These are phyloP conservation scores for Lemur catta DNA, from an alignment of 2,797 vertebrate species.

Conservation along the genomic window DNA sequence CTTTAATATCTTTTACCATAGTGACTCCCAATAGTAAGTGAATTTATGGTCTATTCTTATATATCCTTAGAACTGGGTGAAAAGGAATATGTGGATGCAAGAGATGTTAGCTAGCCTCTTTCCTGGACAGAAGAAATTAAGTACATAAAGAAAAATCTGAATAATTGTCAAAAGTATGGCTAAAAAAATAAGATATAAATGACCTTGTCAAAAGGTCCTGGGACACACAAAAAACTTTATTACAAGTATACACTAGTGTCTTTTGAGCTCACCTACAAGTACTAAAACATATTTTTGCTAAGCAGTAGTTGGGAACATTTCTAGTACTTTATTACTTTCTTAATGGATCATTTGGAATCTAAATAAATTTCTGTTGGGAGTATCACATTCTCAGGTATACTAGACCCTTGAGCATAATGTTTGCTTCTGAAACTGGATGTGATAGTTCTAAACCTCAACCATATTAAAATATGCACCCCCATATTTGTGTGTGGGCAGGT, in stretches of 20 bases:
- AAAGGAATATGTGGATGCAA: neutral
- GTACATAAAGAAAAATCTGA: neutral
- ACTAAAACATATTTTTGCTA: slow-evolving; percentile 37
- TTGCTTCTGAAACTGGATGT: slow-evolving; percentile 7
- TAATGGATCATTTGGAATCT: slow-evolving; percentile 58
- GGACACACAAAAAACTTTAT: neutral
- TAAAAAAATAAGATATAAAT: slow-evolving; percentile 39
- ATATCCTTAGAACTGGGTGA: neutral
- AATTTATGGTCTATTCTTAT: neutral
- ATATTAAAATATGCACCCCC: neutral
- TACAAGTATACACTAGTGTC: neutral
- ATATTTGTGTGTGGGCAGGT: neutral
- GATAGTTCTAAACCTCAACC: neutral
- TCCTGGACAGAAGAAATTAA: neutral
- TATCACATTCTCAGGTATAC: slow-evolving; percentile 10
- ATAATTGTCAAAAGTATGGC: neutral
- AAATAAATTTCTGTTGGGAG: slow-evolving; percentile 19
- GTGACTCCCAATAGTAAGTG: neutral
- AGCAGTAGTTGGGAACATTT: slow-evolving; percentile 44
- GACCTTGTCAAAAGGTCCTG: neutral
- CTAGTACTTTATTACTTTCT: slow-evolving; percentile 49
- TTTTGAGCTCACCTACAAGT: neutral
- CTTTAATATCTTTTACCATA: neutral
- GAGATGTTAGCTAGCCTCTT: neutral
- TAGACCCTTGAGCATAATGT: neutral